Conservation (phyloP, 2,113 vertebrate species). For the Emberiza fucata region DNA sequence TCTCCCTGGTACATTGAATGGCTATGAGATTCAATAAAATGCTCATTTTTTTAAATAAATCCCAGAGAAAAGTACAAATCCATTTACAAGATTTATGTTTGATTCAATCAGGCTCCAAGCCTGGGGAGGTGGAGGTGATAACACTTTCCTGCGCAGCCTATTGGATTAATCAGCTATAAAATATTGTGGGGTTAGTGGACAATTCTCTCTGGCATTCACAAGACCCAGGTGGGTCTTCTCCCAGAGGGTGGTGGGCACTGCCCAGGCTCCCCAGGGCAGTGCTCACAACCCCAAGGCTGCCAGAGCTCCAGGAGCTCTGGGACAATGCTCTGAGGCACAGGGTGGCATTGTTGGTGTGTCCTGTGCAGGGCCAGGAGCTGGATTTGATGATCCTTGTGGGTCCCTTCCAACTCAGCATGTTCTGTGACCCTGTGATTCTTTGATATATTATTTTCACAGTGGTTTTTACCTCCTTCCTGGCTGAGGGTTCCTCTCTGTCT, state of each 20-base stretch:
- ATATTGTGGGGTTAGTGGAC: not conserved
- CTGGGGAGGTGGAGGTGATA: not conserved
- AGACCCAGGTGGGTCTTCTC: not conserved
- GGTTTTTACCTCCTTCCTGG: not conserved
- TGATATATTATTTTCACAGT: not conserved
- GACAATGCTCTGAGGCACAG: fast-evolving
- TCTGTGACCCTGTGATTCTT: not conserved
- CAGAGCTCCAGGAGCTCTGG: not conserved
- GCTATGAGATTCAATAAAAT: not conserved
- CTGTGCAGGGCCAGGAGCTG: not conserved
- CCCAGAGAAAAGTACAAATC: not conserved
- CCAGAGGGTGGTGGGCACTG: not conserved
- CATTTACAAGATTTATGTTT: not conserved
- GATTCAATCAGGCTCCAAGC: not conserved
- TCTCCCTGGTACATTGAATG: not conserved
- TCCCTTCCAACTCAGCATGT: not conserved
- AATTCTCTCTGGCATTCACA: not conserved
- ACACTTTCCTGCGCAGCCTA: not conserved
- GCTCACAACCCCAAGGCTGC: not conserved
- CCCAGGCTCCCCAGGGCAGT: not conserved
- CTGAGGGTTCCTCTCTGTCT: not conserved
- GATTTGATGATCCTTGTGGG: not conserved
- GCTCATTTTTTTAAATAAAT: not conserved
- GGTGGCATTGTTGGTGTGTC: not conserved
- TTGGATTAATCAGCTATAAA: not conserved